These are phyloP conservation scores for Acomys russatus DNA, from an alignment of 2,797 vertebrate species.

Conservation along the genomic window DNA sequence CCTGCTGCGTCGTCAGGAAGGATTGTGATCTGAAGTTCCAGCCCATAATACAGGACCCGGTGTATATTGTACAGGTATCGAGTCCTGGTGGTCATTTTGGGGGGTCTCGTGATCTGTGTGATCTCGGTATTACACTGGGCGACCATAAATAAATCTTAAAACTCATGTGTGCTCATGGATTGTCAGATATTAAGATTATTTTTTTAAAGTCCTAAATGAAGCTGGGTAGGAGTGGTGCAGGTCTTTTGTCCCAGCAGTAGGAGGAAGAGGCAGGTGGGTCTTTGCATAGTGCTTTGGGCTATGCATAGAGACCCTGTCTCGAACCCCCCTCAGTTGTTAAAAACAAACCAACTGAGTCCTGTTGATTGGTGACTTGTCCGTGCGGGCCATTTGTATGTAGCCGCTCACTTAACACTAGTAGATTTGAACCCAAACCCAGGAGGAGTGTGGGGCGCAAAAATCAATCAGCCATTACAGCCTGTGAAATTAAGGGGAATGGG, in stretches of 20 bases:
- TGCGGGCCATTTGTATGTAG: not conserved
- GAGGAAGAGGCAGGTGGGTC: not conserved
- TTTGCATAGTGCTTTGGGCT: too few relatives aligned
- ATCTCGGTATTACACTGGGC: too few relatives aligned
- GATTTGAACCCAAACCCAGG: not conserved
- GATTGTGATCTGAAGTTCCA: too few relatives aligned
- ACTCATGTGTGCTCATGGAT: not conserved
- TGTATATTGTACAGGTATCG: too few relatives aligned
- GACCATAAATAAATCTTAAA: too few relatives aligned
- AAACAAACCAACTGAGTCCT: not conserved
- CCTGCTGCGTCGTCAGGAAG: too few relatives aligned
- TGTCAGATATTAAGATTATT: not conserved
- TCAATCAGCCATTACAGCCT: too few relatives aligned
- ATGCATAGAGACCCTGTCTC: not conserved
- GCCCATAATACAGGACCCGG: too few relatives aligned
- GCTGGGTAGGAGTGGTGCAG: rapidly evolving
- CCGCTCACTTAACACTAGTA: not conserved
- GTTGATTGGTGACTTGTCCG: not conserved
- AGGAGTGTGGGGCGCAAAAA: not conserved
- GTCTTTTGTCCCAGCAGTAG: too few relatives aligned
- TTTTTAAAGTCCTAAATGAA: not conserved
- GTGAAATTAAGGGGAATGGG: not conserved
- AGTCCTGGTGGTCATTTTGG: too few relatives aligned
- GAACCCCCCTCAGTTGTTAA: too few relatives aligned
- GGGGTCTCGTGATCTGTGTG: too few relatives aligned